Base-by-base conservation (phyloP, 2,888 invertebrate species). In the Exephanes ischioxanthus region DNA sequence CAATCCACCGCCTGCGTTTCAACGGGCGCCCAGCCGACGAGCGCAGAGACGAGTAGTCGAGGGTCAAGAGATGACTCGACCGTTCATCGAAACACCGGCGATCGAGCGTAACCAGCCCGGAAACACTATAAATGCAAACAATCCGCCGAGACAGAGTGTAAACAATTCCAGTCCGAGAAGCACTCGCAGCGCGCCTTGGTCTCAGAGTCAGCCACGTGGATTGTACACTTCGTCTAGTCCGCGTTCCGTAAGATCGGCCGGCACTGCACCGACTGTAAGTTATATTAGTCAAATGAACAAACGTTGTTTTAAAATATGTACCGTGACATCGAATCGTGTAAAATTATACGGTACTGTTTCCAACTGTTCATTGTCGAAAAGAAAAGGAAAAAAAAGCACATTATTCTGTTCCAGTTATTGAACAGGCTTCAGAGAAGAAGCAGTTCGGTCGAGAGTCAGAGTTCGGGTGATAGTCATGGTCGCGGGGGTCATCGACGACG, bases 391-490 rank as follows among this genome's bases (percentile, higher is more conserved):
- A 26, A 58, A 26, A 63, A n/a, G 16, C 0, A 63, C 45, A 48
- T 33, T 16, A 61, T 61, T 79, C 19, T 66, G 14, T 19, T 68
- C 7, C 85, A 93, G 93, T 91, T 93, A 85, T 88, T 93, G 86
- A 94, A 93, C 90, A 92, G 94, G 88, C 93, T 94, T 86, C 93
- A 94, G 86, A 91, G 94, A 78, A 90, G 97, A 90, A 97, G 97
- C 80, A 97, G 97, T 89, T 97, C 97, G 1, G 97, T 98, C 41
- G 98, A 98, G 94, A 98, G 98, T 91, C 98, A 98, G 94, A 98
- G 98, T 94, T 98, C 98, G 41, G 97, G 97, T 89, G 98, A 98
- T 93, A 95, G 95, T 90, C 95, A 95, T 90, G 96, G 93, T 87
- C 93, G 94, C 41, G 91, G 97, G 90, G 97, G 97, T 93, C 96